A percentile compares a stretch with the other conserved stretches of the same genome.
phyloP scores from a whole-genome alignment of 2,113 vertebrate genomes.

The Psilopsiagon aurifrons region DNA sequence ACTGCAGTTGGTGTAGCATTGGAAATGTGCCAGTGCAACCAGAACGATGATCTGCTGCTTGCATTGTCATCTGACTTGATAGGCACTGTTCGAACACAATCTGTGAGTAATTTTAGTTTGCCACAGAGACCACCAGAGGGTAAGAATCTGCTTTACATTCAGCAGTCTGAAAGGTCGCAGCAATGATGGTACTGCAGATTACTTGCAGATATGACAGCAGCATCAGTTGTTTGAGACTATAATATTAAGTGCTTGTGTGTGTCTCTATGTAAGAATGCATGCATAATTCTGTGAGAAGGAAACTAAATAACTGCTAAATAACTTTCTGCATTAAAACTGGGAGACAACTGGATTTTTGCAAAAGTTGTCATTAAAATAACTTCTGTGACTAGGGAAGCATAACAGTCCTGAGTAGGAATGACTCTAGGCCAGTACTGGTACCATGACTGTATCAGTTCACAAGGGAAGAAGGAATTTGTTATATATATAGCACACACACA shows the following conservation, averaged over 20 bases:
- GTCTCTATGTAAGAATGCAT: not conserved
- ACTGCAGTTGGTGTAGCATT: not conserved
- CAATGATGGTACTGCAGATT: constrained; percentile 27
- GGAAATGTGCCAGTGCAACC: not conserved
- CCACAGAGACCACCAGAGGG: constrained; percentile 6
- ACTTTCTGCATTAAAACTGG: not conserved
- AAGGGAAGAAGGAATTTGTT: not conserved
- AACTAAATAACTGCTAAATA: not conserved
- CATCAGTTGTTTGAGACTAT: not conserved
- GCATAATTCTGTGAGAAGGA: not conserved
- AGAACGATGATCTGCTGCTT: not conserved
- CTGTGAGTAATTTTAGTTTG: constrained; percentile 22
- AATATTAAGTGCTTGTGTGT: not conserved
- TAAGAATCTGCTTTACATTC: constrained; percentile 34
- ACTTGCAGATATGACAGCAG: constrained; percentile 17
- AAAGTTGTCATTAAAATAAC: not conserved
- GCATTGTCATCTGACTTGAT: constrained; percentile 15
- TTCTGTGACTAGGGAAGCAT: not conserved
- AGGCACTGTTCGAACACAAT: not conserved
- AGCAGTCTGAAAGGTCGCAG: not conserved
- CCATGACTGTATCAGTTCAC: not conserved
- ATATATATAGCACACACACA: not conserved
- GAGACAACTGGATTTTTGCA: not conserved
- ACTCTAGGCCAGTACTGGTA: not conserved
- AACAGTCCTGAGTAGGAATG: not conserved